Conservation (phyloP, 2,797 vertebrate genomes). For the Lacerta agilis region DNA sequence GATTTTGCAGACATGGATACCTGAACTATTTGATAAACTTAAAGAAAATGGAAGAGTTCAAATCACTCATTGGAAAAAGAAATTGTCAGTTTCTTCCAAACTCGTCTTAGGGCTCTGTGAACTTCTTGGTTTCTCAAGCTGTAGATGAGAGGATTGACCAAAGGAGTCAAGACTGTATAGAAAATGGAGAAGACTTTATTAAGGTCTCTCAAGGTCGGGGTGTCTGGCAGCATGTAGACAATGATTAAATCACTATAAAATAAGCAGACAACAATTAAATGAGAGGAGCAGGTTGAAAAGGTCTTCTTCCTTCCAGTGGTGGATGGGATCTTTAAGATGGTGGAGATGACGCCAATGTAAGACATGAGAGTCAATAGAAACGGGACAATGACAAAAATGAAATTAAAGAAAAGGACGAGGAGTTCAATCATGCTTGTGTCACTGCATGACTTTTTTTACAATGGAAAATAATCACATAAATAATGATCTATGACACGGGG, state of each 20-base stretch:
- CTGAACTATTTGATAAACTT: too few species aligned
- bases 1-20: too few species aligned
- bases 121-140: slow-evolving; percentile 27
- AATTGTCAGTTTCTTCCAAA: background rate
- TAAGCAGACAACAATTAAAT: slow-evolving; percentile 1
- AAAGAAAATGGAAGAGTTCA: too few species aligned
- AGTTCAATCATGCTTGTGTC: background rate
- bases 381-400: slow-evolving; percentile 39
- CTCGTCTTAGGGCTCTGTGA: background rate
- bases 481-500: slow-evolving; percentile 20
- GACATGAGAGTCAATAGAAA: slow-evolving; percentile 38
- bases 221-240: slow-evolving; percentile 12
- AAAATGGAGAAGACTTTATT: slow-evolving; percentile 30
- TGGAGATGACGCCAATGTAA: slow-evolving; percentile 34
- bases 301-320: slow-evolving; percentile 35
- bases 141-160: slow-evolving; percentile 21
- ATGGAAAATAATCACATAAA: slow-evolving; percentile 32
- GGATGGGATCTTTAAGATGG: slow-evolving; percentile 40
- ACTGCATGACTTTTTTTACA: slow-evolving; percentile 9
- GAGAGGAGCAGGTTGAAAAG: too few species aligned
- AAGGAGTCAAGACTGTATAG: slow-evolving; percentile 18
- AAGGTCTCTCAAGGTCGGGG: background rate
- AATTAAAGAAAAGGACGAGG: slow-evolving; percentile 27
- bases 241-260: slow-evolving; percentile 31
- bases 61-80: too few species aligned